Base-by-base conservation (phyloP, 2,113 vertebrate genomes). In the Siniperca chuatsi region DNA sequence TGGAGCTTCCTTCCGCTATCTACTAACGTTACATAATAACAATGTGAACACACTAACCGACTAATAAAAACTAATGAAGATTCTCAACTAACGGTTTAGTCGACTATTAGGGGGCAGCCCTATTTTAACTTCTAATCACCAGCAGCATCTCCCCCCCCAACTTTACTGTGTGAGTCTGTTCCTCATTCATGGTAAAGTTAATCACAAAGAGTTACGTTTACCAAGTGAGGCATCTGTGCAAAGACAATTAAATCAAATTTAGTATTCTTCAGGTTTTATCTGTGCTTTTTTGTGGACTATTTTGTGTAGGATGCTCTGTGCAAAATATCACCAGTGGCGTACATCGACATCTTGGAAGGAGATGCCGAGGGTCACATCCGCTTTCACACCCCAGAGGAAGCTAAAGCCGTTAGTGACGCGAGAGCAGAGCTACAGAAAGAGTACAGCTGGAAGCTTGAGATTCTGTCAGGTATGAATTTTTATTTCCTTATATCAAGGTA, bases 301-400 rank as follows among this genome's bases (percentile, higher is more conserved):
- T 52, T 55, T 35, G 21, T 54, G 37, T 69, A 99, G 98, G 97
- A 98, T 42, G 90, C 92, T 15, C 88, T 99, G 91, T 91, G 95
- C 42, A 92, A 93, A 78, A 75, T 98, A 48, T 96, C 97, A 29
- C 93, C 96, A 18, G 98, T 98, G 78, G 97, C 96, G 7, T 99
- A 99, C 37, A 93, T 99, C 21, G 98, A 99, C 89, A 94, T 97
- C 90, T 82, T 98, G 61, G 97, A 98, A 37, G 98, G 98, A 78
- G 98, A 99, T 74, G 94, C 95, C 0, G 98, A 99, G 48, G 98
- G 98, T 37, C 96, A 98, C 6, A 93, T 97, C 64, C 96, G 98
- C 11, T 97, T 98, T 66, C 94, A 96, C 70, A 95, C 92, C 7
- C 96, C 97, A 0, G 97, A 97, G 79, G 97, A 97, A n/a, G 97